These are phyloP conservation scores for Sebastolobus altivelis DNA, from an alignment of 2,797 vertebrate genomes.

Conservation along the genomic window DNA sequence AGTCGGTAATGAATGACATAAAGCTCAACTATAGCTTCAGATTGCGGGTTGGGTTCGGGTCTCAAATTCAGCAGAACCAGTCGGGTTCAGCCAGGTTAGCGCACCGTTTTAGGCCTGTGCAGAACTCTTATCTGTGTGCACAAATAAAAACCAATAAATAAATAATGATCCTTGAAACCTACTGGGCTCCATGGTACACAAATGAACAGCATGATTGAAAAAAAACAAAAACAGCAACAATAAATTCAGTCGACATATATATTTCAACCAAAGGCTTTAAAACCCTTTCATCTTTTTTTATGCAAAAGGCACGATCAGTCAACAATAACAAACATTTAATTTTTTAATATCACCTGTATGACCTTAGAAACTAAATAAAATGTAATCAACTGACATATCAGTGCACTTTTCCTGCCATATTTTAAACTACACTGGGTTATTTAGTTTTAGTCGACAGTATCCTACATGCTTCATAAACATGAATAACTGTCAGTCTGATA, in stretches of 20 bases:
- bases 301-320: slow-evolving; percentile 38
- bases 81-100: too few species aligned
- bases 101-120: neutral
- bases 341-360: slow-evolving; percentile 9
- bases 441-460: slow-evolving; percentile 15
- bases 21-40: too few species aligned
- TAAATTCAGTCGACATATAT: slow-evolving; percentile 11
- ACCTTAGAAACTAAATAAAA: slow-evolving; percentile 14
- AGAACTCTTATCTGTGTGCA: neutral
- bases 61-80: too few species aligned
- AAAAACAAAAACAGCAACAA: neutral
- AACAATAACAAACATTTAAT: slow-evolving; percentile 22
- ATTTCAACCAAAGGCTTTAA: neutral
- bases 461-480: slow-evolving; percentile 38
- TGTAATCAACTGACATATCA: slow-evolving; percentile 13
- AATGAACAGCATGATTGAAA: slow-evolving; percentile 12
- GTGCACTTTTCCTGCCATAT: slow-evolving; percentile 34
- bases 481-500: slow-evolving; percentile 14
- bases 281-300: neutral
- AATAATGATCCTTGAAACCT: neutral
- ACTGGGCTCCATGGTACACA: slow-evolving; percentile 4
- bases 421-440: slow-evolving; percentile 16
- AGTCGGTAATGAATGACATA: too few species aligned
- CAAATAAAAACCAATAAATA: neutral
- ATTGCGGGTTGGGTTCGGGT: too few species aligned